Evolutionary conservation across 2,888 invertebrate species (phyloP), one percentile per base, ranked within the genome.

Genomic region (Cotesia congregata): DNA sequence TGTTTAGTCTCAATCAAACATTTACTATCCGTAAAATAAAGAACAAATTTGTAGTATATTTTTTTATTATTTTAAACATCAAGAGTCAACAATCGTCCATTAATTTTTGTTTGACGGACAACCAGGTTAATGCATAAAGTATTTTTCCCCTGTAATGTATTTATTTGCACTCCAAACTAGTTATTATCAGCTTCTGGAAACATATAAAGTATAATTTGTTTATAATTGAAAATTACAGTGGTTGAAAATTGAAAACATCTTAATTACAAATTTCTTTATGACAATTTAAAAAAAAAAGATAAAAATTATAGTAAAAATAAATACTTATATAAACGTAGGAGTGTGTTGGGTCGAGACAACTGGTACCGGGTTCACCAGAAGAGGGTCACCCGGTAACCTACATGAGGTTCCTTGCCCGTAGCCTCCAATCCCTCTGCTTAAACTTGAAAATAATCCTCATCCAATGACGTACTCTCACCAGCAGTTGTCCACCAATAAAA

Each of bases 381-480:
- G 84, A 84, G 83, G 88, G 88, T 88, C 85, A 88, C 88, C 88
- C 84, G 88, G 88, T 88, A 84, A 88, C 88, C 88, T 85, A 88
- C 85, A 87, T 88, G 86, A 83, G 85, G 88, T 88, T 88, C 86
- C 82, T 88, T 88, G 86, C 84, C 86, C 85, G 50, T 72, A 72
- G 72, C 50, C 70, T 40, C 20, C 70, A 67, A 73, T 73, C 67
- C 15, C 73, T 60, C 30, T 12, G 62, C 30, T 5, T 20, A 17
- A n/a, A 39, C 38, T 38, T 61, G 62, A 41, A 60, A 59, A 9
- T 6, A 17, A 61, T 65, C 65, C 70, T 67, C 78, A 75, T 72
- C 81, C 81, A 80, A 80, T 79, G 78, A 78, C 77, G 71, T 61
- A 60, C 38, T 67, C 79, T 79, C 79, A 78, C 79, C 70, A 71